Percentiles rank a stretch among this genome's conserved stretches.
These are phyloP conservation scores for Rhombomys opimus DNA, from an alignment of 2,113 vertebrate species.

Conservation along the genomic window DNA sequence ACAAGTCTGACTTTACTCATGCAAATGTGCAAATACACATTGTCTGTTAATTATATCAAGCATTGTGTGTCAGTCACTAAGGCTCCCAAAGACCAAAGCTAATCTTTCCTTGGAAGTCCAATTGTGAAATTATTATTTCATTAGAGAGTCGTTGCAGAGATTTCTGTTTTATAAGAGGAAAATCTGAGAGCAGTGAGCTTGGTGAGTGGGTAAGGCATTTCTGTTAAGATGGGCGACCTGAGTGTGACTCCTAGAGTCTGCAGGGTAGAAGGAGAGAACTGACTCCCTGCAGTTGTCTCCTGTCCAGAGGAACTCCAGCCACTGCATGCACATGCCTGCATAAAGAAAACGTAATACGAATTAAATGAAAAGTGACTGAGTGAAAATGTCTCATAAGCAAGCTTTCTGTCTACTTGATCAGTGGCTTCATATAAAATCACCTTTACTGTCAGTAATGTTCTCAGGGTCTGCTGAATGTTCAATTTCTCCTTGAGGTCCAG, in stretches of 20 bases:
- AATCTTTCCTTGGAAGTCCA: not conserved
- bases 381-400: not conserved
- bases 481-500: not conserved
- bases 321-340: not conserved
- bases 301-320: not conserved
- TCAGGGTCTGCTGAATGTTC: not conserved
- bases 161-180: not conserved
- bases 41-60: not conserved
- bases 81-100: not conserved
- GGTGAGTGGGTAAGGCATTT: not conserved
- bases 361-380: not conserved
- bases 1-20: not conserved
- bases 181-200: not conserved
- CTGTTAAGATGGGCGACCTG: no score
- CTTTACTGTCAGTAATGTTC: not conserved
- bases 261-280: not conserved
- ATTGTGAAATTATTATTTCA: not conserved
- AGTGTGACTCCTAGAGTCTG: not conserved
- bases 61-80: not conserved
- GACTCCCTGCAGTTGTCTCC: not conserved
- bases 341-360: not conserved
- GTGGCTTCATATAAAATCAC: not conserved
- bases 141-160: not conserved
- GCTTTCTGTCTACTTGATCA: not conserved
- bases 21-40: not conserved